A percentile compares a stretch with the other conserved stretches of the same genome.
Conservation (phyloP, 2,888 invertebrate species). For the Scelioninae gen. 1 region DNA sequence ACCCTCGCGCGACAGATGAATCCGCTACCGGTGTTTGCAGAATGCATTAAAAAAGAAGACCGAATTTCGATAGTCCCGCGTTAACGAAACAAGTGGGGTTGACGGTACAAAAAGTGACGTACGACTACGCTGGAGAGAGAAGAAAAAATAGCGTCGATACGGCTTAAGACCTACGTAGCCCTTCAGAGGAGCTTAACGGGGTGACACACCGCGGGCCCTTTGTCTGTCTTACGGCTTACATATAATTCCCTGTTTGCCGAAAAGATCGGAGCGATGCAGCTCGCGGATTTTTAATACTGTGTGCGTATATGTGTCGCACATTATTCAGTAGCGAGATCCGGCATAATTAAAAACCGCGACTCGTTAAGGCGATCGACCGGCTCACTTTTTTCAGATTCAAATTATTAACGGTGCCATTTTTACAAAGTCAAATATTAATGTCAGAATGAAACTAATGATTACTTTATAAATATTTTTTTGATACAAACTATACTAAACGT, state of each 20-base stretch:
- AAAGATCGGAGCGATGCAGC: too few species aligned
- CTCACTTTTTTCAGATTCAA: constrained; percentile 38
- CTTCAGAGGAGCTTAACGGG: too few species aligned
- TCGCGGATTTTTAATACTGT: too few species aligned
- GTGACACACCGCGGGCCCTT: too few species aligned
- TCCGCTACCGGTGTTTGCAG: constrained; percentile 80
- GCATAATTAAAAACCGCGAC: constrained; percentile 82
- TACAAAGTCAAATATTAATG: too few species aligned
- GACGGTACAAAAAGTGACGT: constrained; percentile 25
- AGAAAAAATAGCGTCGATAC: constrained; percentile 74
- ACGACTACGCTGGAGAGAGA: constrained; percentile 26
- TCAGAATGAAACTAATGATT: too few species aligned
- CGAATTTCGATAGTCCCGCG: constrained; percentile 51
- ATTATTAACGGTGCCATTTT: constrained; percentile 3
- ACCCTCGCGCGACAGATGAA: constrained; percentile 74
- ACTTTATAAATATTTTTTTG: too few species aligned
- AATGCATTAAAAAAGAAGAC: constrained; percentile 77
- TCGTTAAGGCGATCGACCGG: constrained; percentile 47
- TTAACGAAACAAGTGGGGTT: constrained; percentile 62
- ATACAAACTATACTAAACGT: too few species aligned
- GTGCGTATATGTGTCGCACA: constrained; percentile 81
- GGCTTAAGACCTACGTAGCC: too few species aligned
- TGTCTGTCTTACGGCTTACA: too few species aligned
- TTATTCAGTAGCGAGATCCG: constrained; percentile 83
- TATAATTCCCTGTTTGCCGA: too few species aligned